Conservation (phyloP, 2,888 invertebrate species). For the Tyria jacobaeae region DNA sequence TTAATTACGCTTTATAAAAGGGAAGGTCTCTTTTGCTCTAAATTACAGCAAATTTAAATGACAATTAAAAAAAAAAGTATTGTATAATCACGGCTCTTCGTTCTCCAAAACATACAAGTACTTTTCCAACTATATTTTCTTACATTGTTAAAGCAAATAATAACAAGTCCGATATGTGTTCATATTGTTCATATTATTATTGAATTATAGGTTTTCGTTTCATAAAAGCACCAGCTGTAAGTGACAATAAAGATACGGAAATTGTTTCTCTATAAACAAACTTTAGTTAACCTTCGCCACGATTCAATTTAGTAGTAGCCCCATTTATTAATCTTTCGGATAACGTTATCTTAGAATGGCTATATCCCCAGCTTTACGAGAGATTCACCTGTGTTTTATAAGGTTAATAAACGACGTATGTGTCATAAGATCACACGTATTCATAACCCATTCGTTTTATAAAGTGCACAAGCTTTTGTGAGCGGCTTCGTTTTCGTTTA, state of each 20-base stretch:
- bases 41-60: neutral
- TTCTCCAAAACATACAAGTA: no score
- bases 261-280: neutral
- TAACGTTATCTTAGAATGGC: neutral
- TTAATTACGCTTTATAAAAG: neutral
- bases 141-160: no score
- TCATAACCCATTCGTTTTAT: constrained; percentile 8
- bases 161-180: no score
- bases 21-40: no score
- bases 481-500: no score
- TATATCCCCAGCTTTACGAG: constrained; percentile 1
- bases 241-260: neutral
- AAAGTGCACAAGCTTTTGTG: neutral
- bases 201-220: no score
- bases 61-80: no score
- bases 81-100: no score
- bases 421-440: constrained; percentile 12
- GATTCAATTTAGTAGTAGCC: neutral
- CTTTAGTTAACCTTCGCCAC: neutral
- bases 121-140: no score
- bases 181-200: no score
- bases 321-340: constrained; percentile 1
- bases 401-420: constrained; percentile 14
- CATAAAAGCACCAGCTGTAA: no score
- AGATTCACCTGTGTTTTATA: neutral